Conservation (phyloP, 2,888 invertebrate genomes). For the Tachina grossa region DNA sequence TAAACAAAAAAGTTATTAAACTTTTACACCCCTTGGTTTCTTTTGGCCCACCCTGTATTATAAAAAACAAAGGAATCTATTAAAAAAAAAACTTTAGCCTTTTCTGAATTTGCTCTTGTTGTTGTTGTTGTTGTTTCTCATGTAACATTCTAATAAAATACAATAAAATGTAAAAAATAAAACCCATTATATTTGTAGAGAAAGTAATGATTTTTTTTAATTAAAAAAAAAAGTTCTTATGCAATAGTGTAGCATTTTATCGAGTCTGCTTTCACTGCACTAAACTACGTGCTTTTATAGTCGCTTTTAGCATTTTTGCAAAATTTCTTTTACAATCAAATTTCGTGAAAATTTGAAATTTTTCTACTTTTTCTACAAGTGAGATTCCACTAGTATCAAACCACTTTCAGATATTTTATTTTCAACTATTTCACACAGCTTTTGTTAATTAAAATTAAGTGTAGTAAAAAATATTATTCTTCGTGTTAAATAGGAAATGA, state of each 20-base stretch:
- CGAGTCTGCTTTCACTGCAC: neutral
- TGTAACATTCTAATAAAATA: too few relatives aligned
- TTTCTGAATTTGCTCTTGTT: too few relatives aligned
- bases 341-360: conserved; percentile 43
- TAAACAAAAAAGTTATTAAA: too few relatives aligned
- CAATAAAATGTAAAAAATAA: neutral
- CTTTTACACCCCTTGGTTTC: too few relatives aligned
- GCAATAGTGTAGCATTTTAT: neutral
- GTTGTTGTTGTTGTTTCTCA: too few relatives aligned
- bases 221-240: neutral
- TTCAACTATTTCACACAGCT: neutral
- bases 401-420: neutral
- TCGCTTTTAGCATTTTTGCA: neutral
- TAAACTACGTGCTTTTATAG: neutral
- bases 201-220: neutral
- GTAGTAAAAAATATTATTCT: neutral
- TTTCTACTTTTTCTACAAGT: neutral
- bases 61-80: too few relatives aligned
- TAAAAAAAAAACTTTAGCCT: too few relatives aligned
- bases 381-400: neutral
- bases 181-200: neutral
- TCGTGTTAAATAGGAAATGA: neutral
- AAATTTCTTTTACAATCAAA: conserved; percentile 22
- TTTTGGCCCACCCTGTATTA: too few relatives aligned
- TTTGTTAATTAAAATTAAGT: neutral